Conservation (phyloP, 1,140 invertebrate species). For the Zaprionus gabonicus region DNA sequence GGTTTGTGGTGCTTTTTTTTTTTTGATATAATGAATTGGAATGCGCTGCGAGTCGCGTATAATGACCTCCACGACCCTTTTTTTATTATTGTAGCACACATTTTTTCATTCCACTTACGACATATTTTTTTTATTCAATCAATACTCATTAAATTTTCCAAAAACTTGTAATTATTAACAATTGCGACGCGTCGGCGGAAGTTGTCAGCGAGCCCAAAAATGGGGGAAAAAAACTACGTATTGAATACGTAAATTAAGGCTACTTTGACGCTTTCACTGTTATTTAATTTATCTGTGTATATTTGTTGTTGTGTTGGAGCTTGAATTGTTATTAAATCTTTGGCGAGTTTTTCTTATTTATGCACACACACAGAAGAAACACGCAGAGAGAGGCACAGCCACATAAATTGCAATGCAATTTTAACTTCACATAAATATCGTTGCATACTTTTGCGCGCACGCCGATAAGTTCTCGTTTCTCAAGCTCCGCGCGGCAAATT, state of each 20-base stretch:
- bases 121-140: constrained; percentile 71
- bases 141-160: constrained; percentile 82
- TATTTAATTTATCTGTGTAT: not conserved
- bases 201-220: constrained; percentile 6
- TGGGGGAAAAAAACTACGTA: not conserved
- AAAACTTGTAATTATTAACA: constrained; percentile 67
- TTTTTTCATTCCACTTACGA: constrained; percentile 52
- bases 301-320: not conserved
- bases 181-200: constrained; percentile 11
- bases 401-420: constrained; percentile 1
- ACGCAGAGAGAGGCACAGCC: not conserved
- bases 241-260: constrained; percentile 4
- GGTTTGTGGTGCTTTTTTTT: constrained; percentile 37
- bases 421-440: constrained; percentile 22
- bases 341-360: not conserved
- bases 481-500: constrained; percentile 24
- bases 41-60: constrained; percentile 54
- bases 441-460: constrained; percentile 64
- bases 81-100: constrained; percentile 40
- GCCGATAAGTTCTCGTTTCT: constrained; percentile 15
- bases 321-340: constrained; percentile 7
- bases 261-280: not conserved
- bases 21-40: constrained; percentile 64
- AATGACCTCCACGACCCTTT: constrained; percentile 69
- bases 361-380: not conserved